Base-by-base conservation (phyloP, 2,888 invertebrate genomes). In the Mycalesis mineus region DNA sequence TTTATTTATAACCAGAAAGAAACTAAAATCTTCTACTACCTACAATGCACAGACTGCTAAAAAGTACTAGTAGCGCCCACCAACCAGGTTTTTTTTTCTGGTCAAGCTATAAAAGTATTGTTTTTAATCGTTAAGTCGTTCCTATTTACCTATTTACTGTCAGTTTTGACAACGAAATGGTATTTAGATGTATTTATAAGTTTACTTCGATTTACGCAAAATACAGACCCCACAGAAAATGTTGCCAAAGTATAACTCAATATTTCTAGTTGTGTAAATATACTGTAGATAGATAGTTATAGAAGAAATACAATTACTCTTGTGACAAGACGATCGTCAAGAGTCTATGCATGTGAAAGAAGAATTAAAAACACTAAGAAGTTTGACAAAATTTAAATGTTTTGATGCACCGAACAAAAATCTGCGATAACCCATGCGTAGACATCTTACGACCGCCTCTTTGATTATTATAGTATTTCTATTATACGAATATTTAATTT, bases 251-350 rank as follows among this genome's bases (percentile, higher is more conserved):
- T 69, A 22, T 22, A 65, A 68, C 57, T 11, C 36, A 55, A 60
- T 68, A 71, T 69, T 75, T 75, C 70, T 72, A 73, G 70, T 71
- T 59, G 55, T 85, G 84, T 85, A 87, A 63, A 87, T 85, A 84
- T 67, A 69, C 69, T 83, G 80, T 84, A 82, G 80, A 83, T 85
- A 86, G 80, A 71, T 80, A 82, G 69, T 50, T 65, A 58, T 70
- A 70, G 70, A 59, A 64, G 9, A 78, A 65, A 66, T 63, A 62
- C 68, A 61, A 45, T 45, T 61, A 65, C 60, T 67, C 67, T 55
- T 42, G 13, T 11, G 22, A 22, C 17, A 29, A 51, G 51, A 37
- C 60, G 57, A 49, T 58, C 50, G 50, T 29, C 36, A 15, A 31
- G 29, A 51, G 29, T 51, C 17, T 31, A 39, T 28, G 29, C 15